phyloP scores from a whole-genome alignment of 2,797 vertebrate genomes.

The Nyctalus aviator region DNA sequence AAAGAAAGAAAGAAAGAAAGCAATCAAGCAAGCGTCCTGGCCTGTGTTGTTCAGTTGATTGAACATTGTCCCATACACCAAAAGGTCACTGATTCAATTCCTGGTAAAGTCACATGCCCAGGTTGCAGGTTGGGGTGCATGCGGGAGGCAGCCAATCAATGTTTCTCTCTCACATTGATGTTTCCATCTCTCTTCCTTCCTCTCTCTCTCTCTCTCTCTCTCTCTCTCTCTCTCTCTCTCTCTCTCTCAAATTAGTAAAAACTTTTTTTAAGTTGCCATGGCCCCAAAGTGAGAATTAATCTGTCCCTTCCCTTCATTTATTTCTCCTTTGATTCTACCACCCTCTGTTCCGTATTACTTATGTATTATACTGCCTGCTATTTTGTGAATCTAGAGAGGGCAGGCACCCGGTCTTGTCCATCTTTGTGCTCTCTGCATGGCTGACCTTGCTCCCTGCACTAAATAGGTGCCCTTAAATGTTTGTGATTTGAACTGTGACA shows the following conservation, averaged over 20 bases:
- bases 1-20: too few relatives aligned
- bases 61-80: background rate
- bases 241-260: background rate
- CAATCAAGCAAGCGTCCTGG: too few relatives aligned
- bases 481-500: conserved; percentile 38
- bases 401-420: background rate
- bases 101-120: background rate
- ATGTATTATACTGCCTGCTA: background rate
- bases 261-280: background rate
- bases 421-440: background rate
- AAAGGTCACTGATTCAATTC: background rate
- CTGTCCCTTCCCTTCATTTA: background rate
- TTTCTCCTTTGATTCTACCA: conserved; percentile 33
- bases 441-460: background rate
- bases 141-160: background rate
- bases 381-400: background rate
- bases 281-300: background rate
- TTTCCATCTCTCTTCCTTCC: background rate
- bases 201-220: too few relatives aligned
- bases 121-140: background rate
- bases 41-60: background rate
- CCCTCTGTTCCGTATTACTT: background rate
- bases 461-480: background rate
- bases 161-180: background rate
- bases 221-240: too few relatives aligned